These are phyloP conservation scores for Zoanthus sansibaricus DNA, from an alignment of 92 coral and sea anemone species.

Conservation along the genomic window DNA sequence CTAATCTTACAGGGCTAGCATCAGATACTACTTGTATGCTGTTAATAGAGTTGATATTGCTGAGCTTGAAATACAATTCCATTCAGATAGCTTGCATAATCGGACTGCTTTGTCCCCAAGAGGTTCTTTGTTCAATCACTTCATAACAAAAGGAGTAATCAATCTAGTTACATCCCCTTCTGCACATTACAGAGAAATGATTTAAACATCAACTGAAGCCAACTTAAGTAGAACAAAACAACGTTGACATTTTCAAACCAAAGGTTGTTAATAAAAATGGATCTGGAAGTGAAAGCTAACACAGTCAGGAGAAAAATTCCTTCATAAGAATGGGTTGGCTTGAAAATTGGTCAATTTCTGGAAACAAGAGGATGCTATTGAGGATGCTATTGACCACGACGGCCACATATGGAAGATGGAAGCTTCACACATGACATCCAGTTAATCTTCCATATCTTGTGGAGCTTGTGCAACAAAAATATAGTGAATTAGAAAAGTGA, in stretches of 20 bases:
- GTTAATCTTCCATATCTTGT: no score
- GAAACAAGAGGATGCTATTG: no score
- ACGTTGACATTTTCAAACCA: slow-evolving; percentile 53
- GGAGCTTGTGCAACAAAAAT: no score
- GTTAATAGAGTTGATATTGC: slow-evolving; percentile 27
- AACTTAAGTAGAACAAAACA: slow-evolving; percentile 37
- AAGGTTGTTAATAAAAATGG: slow-evolving; percentile 44
- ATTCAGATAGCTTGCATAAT: slow-evolving; percentile 37
- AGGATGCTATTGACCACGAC: no score
- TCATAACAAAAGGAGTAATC: slow-evolving; percentile 61
- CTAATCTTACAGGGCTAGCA: slow-evolving; percentile 3
- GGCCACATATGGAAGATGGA: no score
- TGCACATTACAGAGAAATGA: slow-evolving; percentile 65
- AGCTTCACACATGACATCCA: no score
- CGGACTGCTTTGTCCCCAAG: slow-evolving; percentile 45
- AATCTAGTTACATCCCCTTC: slow-evolving; percentile 60
- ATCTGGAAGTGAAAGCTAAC: slow-evolving; percentile 57
- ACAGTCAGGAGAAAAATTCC: slow-evolving; percentile 53
- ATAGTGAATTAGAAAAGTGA: no score
- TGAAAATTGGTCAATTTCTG: no score
- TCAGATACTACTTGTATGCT: neutral
- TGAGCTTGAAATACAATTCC: slow-evolving; percentile 53
- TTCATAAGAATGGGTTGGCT: neutral
- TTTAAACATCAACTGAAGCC: slow-evolving; percentile 65
- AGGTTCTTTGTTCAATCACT: slow-evolving; percentile 55